Conservation (phyloP, 2,888 invertebrate species). For the Hoplodrina blanda region DNA sequence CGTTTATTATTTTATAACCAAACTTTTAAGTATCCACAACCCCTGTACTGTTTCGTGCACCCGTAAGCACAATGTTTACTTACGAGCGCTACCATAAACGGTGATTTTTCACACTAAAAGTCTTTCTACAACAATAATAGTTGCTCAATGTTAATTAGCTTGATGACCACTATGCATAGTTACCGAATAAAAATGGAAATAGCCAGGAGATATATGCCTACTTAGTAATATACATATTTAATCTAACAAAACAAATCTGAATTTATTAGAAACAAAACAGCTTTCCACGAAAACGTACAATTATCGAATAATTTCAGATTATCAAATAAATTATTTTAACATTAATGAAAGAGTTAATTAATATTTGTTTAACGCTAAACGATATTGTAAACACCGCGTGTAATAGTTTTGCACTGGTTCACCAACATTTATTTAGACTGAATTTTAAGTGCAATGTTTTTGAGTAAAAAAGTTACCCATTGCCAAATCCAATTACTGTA, state of each 20-base stretch:
- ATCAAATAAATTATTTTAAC: not conserved
- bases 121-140: too few species aligned
- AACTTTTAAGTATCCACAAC: too few species aligned
- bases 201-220: too few species aligned
- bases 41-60: too few species aligned
- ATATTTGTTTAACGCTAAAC: not conserved
- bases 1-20: too few species aligned
- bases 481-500: constrained; percentile 13
- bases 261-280: not conserved
- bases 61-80: too few species aligned
- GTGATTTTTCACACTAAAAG: too few species aligned
- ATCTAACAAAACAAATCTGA: not conserved
- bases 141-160: too few species aligned
- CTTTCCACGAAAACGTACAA: not conserved
- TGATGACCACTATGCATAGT: too few species aligned
- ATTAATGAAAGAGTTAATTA: not conserved
- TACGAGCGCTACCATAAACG: too few species aligned
- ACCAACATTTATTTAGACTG: not conserved
- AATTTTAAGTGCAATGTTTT: constrained; percentile 15
- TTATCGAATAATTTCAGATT: not conserved
- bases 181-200: too few species aligned
- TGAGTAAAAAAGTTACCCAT: constrained; percentile 5
- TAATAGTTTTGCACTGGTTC: not conserved
- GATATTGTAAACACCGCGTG: not conserved
- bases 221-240: too few species aligned